These are phyloP conservation scores for Gryllus bimaculatus DNA, from an alignment of 1,140 invertebrate species.

Conservation along the genomic window DNA sequence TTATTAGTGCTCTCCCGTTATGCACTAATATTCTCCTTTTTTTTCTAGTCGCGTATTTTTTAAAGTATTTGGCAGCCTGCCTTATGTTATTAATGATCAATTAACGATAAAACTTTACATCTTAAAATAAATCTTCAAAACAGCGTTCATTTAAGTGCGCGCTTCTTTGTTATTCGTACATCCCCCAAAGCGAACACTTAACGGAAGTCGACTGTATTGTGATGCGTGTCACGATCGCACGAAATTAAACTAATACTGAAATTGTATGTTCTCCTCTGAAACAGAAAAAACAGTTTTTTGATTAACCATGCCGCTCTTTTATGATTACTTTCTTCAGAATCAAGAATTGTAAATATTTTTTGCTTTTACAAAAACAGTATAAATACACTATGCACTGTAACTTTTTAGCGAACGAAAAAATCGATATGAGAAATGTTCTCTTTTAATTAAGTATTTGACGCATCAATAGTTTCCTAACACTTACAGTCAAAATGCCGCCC, in stretches of 20 bases:
- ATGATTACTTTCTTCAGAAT: background rate
- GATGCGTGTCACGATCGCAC: background rate
- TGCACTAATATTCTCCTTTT: too few species aligned
- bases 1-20: too few species aligned
- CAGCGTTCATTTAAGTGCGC: too few species aligned
- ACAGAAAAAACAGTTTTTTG: too few species aligned
- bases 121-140: too few species aligned
- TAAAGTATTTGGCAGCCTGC: too few species aligned
- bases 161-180: too few species aligned
- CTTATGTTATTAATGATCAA: too few species aligned
- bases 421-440: background rate
- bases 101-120: too few species aligned
- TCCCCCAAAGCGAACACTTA: too few species aligned
- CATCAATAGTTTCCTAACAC: background rate
- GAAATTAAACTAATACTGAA: background rate
- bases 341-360: conserved; percentile 6
- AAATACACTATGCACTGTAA: background rate
- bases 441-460: background rate
- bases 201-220: background rate
- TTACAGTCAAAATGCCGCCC: background rate
- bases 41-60: too few species aligned
- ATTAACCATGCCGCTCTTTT: background rate
- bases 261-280: too few species aligned
- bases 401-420: background rate
- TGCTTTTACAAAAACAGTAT: background rate